Base-by-base conservation (phyloP, 1,140 invertebrate genomes). In the Drosophila ficusphila region DNA sequence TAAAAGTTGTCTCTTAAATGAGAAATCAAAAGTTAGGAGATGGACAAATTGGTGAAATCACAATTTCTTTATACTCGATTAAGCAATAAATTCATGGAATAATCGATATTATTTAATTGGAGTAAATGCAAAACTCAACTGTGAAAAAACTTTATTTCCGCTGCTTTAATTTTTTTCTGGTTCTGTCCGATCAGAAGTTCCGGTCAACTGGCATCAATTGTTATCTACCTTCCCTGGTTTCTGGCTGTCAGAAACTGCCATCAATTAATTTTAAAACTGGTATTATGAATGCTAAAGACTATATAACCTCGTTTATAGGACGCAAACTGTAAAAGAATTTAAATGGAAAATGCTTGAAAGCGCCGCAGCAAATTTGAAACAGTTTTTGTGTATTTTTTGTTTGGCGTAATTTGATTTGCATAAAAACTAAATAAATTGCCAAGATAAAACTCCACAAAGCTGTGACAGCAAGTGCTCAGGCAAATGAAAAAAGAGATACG, bases 341-440 rank as follows among this genome's bases (percentile, higher is more conserved):
- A 58, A 83, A 78, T 74, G 57, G 34, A 33, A 74, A 74, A 51
- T 33, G 42, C 49, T 68, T 33, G 41, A 51, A 44, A 58, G 34
- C 47, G 18, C 21, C 39, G 51, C 21, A 38, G 38, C 36, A 38
- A 36, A 54, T 48, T 42, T 41, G 29, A 51, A 49, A 57, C 42
- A 54, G 58, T 76, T 53, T 76, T 71, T 64, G 34, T 25, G 16
- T 70, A 79, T 56, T 39, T 53, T 38, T 51, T 52, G 54, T 34
- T 61, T 51, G 38, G 21, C 61, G 71, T 79, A 72, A 85, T 85
- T 79, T 85, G 71, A 83, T 85, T 83, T 86, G 76, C 71, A 83
- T 83, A 72, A 79, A 85, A 79, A 70, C 51, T 62, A 72, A 85
- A 83, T 85, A 86, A 83, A 83, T 85, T 75, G 56, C 60, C 36